Base-by-base conservation (phyloP, 2,113 vertebrate genomes). In the Odobenus rosmarus region DNA sequence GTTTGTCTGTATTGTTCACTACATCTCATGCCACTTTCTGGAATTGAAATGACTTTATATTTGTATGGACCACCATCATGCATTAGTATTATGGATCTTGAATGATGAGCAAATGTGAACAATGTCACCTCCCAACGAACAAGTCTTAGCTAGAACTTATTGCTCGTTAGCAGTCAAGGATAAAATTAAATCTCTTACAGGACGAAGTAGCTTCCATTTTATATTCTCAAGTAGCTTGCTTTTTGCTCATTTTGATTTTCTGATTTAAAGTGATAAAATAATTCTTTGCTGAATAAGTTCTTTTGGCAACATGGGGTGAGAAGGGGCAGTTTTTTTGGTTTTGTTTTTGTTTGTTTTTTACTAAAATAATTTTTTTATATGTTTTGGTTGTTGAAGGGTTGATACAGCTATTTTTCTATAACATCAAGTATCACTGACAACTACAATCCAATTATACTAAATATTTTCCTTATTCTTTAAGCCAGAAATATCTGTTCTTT, bases 211-310 rank as follows among this genome's bases (percentile, higher is more conserved):
- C 36, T n/a, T 94, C 7, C 36, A 49, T 36, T 93, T 61, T 71
- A 55, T 0, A 53, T 33, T 12, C 31, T 71, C 15, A 67, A 51
- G 51, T 3, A 23, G 1, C 90, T 93, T 67, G 31, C 5, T 26
- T 57, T 93, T 96, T 94, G 21, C 24, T 72, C n/a, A 26, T 82
- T 79, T 51, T 95, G 53, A n/a, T 84, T 55, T 83, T 96, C 79
- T 83, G 0, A 51, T 74, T 96, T 93, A 57, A 96, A 88, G 12
- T 62, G 14, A 93, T 59, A 7, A 82, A 83, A 69, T 31, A 79
- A 42, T 21, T 2, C 59, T 80, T 42, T 81, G 42, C 28, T 36
- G 59, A 83, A 59, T 55, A 46, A 71, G 46, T 57, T 13, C 71
- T 90, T 90, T 13, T 26, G 28, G 15, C 10, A 24, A 2, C 28